Evolutionary conservation across 2,888 invertebrate genomes (phyloP).

Genomic region (Lacanobia oleracea): DNA sequence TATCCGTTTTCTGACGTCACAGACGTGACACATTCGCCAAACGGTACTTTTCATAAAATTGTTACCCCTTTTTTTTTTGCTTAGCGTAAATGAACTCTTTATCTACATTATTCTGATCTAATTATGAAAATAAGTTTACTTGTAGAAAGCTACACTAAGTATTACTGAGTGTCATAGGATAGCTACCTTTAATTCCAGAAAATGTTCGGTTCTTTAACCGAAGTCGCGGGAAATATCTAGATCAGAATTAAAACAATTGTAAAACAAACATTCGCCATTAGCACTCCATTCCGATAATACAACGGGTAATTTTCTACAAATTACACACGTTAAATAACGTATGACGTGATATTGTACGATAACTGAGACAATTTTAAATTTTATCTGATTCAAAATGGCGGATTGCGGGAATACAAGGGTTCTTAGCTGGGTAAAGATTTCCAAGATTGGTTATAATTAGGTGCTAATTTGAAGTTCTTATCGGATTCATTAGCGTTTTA

Average conservation of each 20-base stretch:
- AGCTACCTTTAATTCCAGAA: too few species aligned
- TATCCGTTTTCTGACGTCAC: too few species aligned
- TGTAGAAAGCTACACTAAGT: too few species aligned
- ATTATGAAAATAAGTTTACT: too few species aligned
- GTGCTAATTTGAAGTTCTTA: conserved; percentile 20
- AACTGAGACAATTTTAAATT: conserved; percentile 69
- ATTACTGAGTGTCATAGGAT: too few species aligned
- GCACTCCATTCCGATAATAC: conserved; percentile 59
- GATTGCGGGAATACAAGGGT: conserved; percentile 74
- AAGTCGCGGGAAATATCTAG: background rate
- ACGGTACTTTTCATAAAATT: too few species aligned
- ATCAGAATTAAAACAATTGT: conserved; percentile 15
- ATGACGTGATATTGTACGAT: conserved; percentile 62
- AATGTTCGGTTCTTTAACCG: background rate
- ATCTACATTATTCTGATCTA: too few species aligned
- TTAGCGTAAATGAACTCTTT: too few species aligned
- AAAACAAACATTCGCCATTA: conserved; percentile 48
- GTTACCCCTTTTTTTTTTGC: too few species aligned
- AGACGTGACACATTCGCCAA: too few species aligned
- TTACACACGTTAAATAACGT: conserved; percentile 53
- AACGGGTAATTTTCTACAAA: conserved; percentile 62
- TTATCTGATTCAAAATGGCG: conserved; percentile 74
- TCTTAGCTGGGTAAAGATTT: conserved; percentile 35
- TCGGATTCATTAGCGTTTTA: background rate
- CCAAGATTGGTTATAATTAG: conserved; percentile 14